phyloP scores from a whole-genome alignment of 2,888 invertebrate species.

The Stenotaenia linearis region DNA sequence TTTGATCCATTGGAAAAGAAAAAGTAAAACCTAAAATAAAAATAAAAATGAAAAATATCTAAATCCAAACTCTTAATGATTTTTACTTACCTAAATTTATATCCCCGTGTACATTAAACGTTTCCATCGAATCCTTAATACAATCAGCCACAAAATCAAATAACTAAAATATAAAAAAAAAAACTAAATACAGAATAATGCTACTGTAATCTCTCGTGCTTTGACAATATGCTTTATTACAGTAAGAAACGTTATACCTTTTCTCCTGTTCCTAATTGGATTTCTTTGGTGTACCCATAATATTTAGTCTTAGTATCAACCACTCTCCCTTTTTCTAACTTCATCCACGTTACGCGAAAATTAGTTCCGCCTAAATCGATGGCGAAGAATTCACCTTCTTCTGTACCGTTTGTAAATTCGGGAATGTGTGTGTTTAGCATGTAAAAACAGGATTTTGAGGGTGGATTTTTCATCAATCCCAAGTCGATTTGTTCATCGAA shows the following conservation, averaged over 20 bases:
- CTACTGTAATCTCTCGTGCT: too few species aligned
- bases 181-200: background rate
- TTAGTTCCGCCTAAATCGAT: conserved; percentile 77
- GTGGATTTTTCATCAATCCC: conserved; percentile 57
- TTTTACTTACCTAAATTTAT: too few species aligned
- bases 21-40: too few species aligned
- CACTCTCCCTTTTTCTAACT: conserved; percentile 55
- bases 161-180: conserved; percentile 44
- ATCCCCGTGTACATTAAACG: conserved; percentile 56
- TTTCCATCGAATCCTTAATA: conserved; percentile 62
- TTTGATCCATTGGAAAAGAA: too few species aligned
- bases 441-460: conserved; percentile 57
- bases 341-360: conserved; percentile 65
- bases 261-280: conserved; percentile 59
- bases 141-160: conserved; percentile 72
- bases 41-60: too few species aligned
- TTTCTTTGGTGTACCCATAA: conserved; percentile 52
- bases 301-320: conserved; percentile 59
- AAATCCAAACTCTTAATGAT: too few species aligned
- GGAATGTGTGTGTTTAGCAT: conserved; percentile 74
- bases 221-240: background rate
- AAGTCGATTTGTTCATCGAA: conserved; percentile 60
- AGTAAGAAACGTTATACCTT: conserved; percentile 40
- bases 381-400: conserved; percentile 67
- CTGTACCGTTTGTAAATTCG: conserved; percentile 66